A percentile compares a stretch with the other conserved stretches of the same genome.
These are phyloP conservation scores for Itoplectis maculator DNA, from an alignment of 2,888 invertebrate species.

Conservation along the genomic window DNA sequence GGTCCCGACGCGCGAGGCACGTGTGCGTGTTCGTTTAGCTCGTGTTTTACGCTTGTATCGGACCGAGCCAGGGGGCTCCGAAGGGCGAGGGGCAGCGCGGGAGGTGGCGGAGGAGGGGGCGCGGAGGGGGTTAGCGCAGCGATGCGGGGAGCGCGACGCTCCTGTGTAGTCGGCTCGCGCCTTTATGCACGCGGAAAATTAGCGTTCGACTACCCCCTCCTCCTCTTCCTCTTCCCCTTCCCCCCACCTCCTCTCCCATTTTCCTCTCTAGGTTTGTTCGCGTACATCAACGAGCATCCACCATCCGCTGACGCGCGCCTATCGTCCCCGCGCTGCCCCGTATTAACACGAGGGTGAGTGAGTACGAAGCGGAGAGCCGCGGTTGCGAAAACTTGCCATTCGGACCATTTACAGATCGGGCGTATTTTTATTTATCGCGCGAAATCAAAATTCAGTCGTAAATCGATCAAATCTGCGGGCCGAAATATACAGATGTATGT, in stretches of 20 bases:
- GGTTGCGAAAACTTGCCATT: not conserved
- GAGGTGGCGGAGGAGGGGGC: slow-evolving; percentile 1
- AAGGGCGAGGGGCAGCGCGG: slow-evolving; percentile 23
- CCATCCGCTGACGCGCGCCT: slow-evolving; percentile 53
- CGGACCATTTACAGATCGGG: too few relatives aligned
- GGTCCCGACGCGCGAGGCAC: slow-evolving; percentile 78
- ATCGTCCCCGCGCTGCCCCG: slow-evolving; percentile 15
- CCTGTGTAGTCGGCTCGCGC: slow-evolving; percentile 56
- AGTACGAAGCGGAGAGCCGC: not conserved
- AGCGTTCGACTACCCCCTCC: slow-evolving; percentile 49
- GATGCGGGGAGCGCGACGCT: slow-evolving; percentile 55
- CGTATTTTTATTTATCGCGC: too few relatives aligned
- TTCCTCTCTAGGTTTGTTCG: slow-evolving; percentile 29
- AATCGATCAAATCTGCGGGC: not conserved
- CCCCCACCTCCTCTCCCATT: not conserved
- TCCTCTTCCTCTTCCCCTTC: slow-evolving; percentile 16
- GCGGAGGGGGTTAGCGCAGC: slow-evolving; percentile 29
- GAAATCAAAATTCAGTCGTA: not conserved
- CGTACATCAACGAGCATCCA: slow-evolving; percentile 62
- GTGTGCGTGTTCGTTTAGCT: slow-evolving; percentile 79
- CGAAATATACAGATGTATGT: too few relatives aligned
- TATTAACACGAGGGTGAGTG: not conserved
- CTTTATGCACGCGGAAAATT: slow-evolving; percentile 70
- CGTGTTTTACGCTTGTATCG: slow-evolving; percentile 71
- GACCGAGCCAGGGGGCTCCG: slow-evolving; percentile 31